Percentiles rank a stretch among this genome's conserved stretches.
phyloP scores from a whole-genome alignment of 2,888 invertebrate genomes.

The Melieria picta region DNA sequence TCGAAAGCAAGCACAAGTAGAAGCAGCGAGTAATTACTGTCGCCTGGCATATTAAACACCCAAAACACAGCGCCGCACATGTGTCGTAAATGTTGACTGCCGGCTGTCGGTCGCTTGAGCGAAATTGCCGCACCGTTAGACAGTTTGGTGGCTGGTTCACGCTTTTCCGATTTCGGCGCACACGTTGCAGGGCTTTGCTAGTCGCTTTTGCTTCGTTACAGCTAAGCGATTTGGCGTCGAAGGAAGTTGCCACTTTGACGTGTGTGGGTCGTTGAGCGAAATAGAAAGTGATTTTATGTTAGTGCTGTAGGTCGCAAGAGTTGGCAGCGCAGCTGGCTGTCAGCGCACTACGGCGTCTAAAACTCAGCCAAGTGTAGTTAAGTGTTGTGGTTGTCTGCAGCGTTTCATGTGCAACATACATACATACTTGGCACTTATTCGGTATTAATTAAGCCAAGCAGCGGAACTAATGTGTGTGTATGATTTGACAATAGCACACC shows the following conservation, averaged over 20 bases:
- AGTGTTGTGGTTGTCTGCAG: too few species aligned
- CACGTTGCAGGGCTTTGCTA: too few species aligned
- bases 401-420: constrained; percentile 9
- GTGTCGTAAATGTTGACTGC: too few species aligned
- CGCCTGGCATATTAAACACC: constrained; percentile 18
- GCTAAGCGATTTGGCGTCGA: background rate
- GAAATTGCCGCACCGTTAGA: too few species aligned
- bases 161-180: too few species aligned
- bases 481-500: too few species aligned
- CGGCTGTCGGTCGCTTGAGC: too few species aligned
- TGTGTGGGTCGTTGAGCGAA: constrained; percentile 8
- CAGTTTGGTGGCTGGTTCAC: too few species aligned
- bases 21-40: constrained; percentile 8
- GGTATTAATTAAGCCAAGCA: constrained; percentile 53
- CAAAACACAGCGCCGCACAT: too few species aligned
- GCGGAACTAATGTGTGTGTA: constrained; percentile 55
- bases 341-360: too few species aligned
- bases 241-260: constrained; percentile 3
- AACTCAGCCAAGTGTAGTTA: background rate
- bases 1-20: background rate
- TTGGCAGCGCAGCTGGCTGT: too few species aligned
- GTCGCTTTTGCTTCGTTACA: too few species aligned
- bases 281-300: constrained; percentile 24
- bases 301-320: background rate
- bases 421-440: constrained; percentile 20